Evolutionary conservation across 2,797 vertebrate genomes (phyloP).

Genomic region (Synanceia verrucosa): DNA sequence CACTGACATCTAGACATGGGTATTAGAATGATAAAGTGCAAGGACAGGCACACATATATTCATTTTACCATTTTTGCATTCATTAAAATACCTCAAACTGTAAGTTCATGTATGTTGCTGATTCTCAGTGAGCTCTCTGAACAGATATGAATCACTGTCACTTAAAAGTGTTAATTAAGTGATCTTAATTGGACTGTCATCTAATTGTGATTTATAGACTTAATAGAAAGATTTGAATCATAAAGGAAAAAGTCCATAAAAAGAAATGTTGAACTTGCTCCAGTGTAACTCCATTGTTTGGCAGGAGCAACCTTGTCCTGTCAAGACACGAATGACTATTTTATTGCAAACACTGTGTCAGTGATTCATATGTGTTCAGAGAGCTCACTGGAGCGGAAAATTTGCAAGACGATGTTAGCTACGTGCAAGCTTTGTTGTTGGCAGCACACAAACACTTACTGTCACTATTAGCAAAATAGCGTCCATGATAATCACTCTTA

Average conservation of each 20-base stretch:
- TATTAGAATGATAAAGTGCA: constrained; percentile 30
- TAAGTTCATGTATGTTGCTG: too few relatives aligned
- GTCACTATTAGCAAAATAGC: neutral
- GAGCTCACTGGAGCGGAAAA: neutral
- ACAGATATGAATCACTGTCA: too few relatives aligned
- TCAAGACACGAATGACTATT: constrained; percentile 51
- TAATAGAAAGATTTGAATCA: neutral
- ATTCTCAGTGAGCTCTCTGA: too few relatives aligned
- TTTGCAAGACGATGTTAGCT: constrained; percentile 11
- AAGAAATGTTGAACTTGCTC: neutral
- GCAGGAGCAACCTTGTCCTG: constrained; percentile 44
- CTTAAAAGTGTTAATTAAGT: neutral
- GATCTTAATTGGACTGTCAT: neutral
- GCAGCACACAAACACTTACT: neutral
- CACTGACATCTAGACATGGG: constrained; percentile 23
- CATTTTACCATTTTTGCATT: neutral
- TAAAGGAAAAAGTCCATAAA: constrained; percentile 1
- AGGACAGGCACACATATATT: constrained; percentile 4
- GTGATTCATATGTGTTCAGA: constrained; percentile 42
- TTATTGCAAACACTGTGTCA: constrained; percentile 48
- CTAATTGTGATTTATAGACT: neutral
- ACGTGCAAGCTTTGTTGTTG: neutral
- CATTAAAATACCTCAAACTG: neutral
- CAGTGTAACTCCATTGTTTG: constrained; percentile 8
- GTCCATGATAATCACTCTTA: neutral